A percentile compares a stretch with the other conserved stretches of the same genome.
Conservation (phyloP, 2,888 invertebrate genomes). For the Nycteola revayana region DNA sequence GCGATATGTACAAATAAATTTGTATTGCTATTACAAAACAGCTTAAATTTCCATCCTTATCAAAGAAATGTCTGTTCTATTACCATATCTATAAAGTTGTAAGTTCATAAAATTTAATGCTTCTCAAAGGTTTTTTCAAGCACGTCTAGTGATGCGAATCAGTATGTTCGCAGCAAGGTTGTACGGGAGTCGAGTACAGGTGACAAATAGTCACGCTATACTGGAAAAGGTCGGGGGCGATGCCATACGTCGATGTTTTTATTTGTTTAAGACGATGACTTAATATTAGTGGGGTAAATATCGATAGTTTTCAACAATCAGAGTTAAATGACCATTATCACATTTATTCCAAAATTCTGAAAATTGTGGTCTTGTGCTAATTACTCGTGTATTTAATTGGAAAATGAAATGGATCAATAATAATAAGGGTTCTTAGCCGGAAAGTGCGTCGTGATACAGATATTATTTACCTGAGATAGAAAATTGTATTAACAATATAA, state of each 20-base stretch:
- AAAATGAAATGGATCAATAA: too few relatives aligned
- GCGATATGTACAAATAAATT: slow-evolving; percentile 68
- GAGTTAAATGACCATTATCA: too few relatives aligned
- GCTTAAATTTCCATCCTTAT: slow-evolving; percentile 16
- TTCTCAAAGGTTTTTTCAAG: slow-evolving; percentile 36
- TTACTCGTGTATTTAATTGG: too few relatives aligned
- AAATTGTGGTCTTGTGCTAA: too few relatives aligned
- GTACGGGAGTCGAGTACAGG: slow-evolving; percentile 78
- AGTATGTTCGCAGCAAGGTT: slow-evolving; percentile 67
- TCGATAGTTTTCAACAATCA: slow-evolving; percentile 46
- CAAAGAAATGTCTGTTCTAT: slow-evolving; percentile 29
- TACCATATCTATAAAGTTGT: slow-evolving; percentile 8
- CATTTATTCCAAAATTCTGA: too few relatives aligned
- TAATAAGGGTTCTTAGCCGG: too few relatives aligned
- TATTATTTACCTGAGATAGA: too few relatives aligned
- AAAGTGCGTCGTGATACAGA: too few relatives aligned
- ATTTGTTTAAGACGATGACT: slow-evolving; percentile 71
- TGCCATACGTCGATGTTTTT: slow-evolving; percentile 73
- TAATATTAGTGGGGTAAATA: slow-evolving; percentile 64
- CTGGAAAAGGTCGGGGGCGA: slow-evolving; percentile 68
- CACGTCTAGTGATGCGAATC: slow-evolving; percentile 65
- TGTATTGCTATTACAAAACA: slow-evolving; percentile 22
- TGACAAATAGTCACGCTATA: slow-evolving; percentile 80
- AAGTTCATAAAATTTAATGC: slow-evolving; percentile 23
- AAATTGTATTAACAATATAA: too few relatives aligned